Evolutionary conservation across 2,113 vertebrate genomes (phyloP), one percentile per base, ranked within the genome.

Genomic region (Myiozetetes cayanensis): DNA sequence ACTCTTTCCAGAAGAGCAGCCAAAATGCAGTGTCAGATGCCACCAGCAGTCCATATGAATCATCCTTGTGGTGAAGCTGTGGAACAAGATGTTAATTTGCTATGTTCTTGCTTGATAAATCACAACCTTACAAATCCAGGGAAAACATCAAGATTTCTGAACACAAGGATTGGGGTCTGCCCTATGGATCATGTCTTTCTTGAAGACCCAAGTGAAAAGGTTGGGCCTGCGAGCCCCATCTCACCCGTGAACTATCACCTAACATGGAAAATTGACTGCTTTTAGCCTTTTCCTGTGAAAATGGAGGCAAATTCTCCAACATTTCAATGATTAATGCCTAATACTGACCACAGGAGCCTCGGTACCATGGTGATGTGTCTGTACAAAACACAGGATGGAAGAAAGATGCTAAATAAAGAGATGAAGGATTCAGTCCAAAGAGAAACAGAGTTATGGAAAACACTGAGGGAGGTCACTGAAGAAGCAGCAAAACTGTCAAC

Each of bases 11-110:
- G 35, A 78, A 44, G 1, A 92, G 49, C 35, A 84, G 80, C 83
- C 88, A 92, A 80, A 92, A 66, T 24, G 43, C 21, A 12, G 43
- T 20, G 86, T 85, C 86, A 81, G 80, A 30, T 89, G 80, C 86
- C 76, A 92, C 67, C 83, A 63, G 79, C 20, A 71, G 59, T 55
- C 88, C 76, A 19, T 3, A 41, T 78, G 94, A 96, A 94, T 93
- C 84, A 94, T 27, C 79, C 52, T 47, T 65, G 68, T 0, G 1
- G 33, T 5, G 43, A 84, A 76, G 68, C 55, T 84, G 76, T 35
- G 55, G 85, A 81, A 39, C 55, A 80, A 84, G 50, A 27, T 47
- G 43, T 41, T 81, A 47, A 80, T 55, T 89, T 92, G 72, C 47
- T 27, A 4, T 55, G 44, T 16, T 81, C 52, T 43, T 59, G 28